Base-by-base conservation (phyloP, 2,113 vertebrate species). In the Atrichornis clamosus region DNA sequence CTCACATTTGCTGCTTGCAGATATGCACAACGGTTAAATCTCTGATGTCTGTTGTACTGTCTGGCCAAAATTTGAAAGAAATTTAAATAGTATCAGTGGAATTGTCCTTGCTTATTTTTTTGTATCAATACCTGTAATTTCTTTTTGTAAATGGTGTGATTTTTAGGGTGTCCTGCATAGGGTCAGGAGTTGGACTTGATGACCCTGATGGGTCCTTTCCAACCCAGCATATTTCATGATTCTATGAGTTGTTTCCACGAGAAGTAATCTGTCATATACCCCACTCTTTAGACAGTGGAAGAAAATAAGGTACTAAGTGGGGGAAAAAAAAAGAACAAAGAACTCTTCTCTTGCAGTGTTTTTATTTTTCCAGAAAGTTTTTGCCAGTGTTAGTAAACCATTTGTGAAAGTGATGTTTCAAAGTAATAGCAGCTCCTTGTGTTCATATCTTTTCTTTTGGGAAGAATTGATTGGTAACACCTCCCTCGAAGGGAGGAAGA, bases 321-420 rank as follows among this genome's bases (percentile, higher is more conserved):
- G n/a, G n/a, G 11, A 21, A 44, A 35, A 79, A 63, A n/a, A 26
- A 59, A 2, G 0, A 46, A 8, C 26, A 49, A 42, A 35, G 69
- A 49, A 67, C 10, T 15, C 41, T 85, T 87, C 94, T 86, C 8
- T 46, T 56, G 12, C 81, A 90, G 23, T 83, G 27, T 33, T 73
- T 74, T 81, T 56, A 30, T 95, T 95, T 94, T 93, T 19, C 92
- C 19, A 41, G 7, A n/a, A 84, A 44, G 47, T 39, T 90, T 83
- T 94, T 84, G 15, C 87, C 33, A 74, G 69, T 47, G 58, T 37
- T 83, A 81, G 83, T 69, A 89, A 97, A 63, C 32, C 28, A 6
- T 74, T 95, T 72, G 67, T 44, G 85, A 67, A 97, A 93, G 44
- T 77, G 58, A 7, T 50, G 68, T 95, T 97, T 96, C 55, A 87